Percentiles rank a stretch among this genome's conserved stretches.
Conservation (phyloP, 1,140 invertebrate genomes). For the Drosophila quadrilineata region DNA sequence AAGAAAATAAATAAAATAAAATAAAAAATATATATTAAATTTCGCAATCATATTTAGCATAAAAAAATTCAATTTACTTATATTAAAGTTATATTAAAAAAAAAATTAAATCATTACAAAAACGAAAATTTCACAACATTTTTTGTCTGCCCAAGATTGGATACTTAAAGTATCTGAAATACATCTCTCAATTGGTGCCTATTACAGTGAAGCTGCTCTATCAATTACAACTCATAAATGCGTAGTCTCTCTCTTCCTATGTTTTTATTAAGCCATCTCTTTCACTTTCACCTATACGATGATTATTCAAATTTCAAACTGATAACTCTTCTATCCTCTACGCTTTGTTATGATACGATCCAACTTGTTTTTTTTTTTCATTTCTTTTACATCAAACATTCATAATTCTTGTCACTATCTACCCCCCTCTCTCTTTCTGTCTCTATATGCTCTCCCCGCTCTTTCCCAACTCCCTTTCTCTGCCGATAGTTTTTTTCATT, state of each 20-base stretch:
- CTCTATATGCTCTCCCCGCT: neutral
- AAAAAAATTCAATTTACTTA: no score
- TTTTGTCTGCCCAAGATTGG: no score
- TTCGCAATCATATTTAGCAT: no score
- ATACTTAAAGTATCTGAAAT: no score
- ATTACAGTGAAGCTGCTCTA: no score
- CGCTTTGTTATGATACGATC: constrained; percentile 9
- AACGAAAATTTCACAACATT: no score
- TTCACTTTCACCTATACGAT: constrained; percentile 63
- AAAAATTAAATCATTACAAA: no score
- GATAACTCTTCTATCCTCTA: constrained; percentile 46
- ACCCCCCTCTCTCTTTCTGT: constrained; percentile 1
- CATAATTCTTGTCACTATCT: constrained; percentile 33
- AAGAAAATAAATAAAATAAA: no score
- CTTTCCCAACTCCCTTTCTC: constrained; percentile 17
- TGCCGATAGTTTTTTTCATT: constrained; percentile 19
- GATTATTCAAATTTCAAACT: constrained; percentile 31
- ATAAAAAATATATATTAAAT: no score
- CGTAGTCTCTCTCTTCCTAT: constrained; percentile 49
- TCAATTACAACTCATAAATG: no score
- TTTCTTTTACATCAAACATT: constrained; percentile 34
- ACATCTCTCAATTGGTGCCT: no score
- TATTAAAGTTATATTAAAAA: no score
- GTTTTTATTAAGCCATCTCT: constrained; percentile 26
- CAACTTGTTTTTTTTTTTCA: neutral